A percentile compares a stretch with the other conserved stretches of the same genome.
These are phyloP conservation scores for Cynocephalus volans DNA, from an alignment of 2,113 vertebrate genomes.

Conservation along the genomic window DNA sequence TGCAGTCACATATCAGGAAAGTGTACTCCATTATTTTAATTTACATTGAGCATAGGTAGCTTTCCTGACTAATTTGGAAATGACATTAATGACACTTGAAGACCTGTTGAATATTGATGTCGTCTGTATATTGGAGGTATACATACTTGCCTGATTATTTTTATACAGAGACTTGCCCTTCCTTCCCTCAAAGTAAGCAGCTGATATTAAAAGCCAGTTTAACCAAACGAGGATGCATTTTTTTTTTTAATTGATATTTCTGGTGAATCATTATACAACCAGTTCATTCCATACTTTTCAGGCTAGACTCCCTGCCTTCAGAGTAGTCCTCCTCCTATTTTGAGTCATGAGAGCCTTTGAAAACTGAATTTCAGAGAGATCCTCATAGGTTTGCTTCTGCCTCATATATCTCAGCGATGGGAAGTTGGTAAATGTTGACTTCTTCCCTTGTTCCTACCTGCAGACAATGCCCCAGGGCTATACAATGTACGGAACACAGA, in stretches of 20 bases:
- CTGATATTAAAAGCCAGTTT: neutral
- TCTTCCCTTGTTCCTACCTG: neutral
- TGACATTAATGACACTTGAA: neutral
- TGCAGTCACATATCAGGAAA: neutral
- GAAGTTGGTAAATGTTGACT: neutral
- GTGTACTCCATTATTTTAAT: neutral
- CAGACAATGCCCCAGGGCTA: slow-evolving; percentile 89
- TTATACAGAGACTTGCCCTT: neutral
- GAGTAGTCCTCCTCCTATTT: neutral
- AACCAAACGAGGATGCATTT: neutral
- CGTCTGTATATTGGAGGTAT: neutral
- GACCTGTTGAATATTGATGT: neutral
- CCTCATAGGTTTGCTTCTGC: neutral
- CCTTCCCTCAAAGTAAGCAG: neutral
- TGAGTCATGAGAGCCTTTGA: neutral
- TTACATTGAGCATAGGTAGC: neutral
- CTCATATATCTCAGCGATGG: neutral
- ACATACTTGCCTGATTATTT: neutral
- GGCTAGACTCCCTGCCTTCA: neutral
- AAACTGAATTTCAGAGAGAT: neutral
- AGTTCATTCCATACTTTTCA: neutral
- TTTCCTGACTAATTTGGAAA: neutral
- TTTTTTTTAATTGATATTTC: neutral
- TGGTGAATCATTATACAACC: neutral
- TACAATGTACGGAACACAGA: slow-evolving; percentile 87